Conservation (phyloP, 2,888 invertebrate species). For the Ischnus inquisitorius region DNA sequence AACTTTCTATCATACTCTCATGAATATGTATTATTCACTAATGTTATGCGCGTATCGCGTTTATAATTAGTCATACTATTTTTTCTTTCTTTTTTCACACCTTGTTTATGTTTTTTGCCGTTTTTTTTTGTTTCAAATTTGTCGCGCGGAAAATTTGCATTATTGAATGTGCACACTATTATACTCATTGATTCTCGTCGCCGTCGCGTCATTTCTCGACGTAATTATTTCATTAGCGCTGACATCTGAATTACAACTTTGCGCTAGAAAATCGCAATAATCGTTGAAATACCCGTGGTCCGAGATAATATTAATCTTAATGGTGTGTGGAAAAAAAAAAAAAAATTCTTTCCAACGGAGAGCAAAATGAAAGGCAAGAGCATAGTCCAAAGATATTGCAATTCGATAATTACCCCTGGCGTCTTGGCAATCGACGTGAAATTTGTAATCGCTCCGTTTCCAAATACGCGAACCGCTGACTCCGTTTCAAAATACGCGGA, state of each 20-base stretch:
- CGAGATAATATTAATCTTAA: not conserved
- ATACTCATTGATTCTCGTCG: conserved; percentile 2
- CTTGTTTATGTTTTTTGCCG: not conserved
- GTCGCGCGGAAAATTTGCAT: not conserved
- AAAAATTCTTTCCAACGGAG: not conserved
- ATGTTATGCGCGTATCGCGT: not conserved
- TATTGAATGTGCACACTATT: not conserved
- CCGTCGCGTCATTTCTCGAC: not conserved
- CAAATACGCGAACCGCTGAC: not conserved
- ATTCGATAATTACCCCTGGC: not conserved
- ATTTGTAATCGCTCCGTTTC: not conserved
- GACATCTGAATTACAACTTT: not conserved
- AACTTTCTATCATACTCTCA: conserved; percentile 33
- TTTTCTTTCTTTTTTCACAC: not conserved
- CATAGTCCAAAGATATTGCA: not conserved
- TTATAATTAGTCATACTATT: not conserved
- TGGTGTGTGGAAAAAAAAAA: not conserved
- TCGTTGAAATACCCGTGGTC: not conserved
- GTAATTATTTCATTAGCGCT: conserved; percentile 19
- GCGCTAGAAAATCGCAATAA: conserved; percentile 17
- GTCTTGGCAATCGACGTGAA: not conserved
- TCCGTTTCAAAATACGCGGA: not conserved
- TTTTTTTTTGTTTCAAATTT: not conserved
- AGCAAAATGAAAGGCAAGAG: not conserved
- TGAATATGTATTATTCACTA: not conserved